phyloP scores from a whole-genome alignment of 1,140 invertebrate genomes.

The Drosophila gunungcola region DNA sequence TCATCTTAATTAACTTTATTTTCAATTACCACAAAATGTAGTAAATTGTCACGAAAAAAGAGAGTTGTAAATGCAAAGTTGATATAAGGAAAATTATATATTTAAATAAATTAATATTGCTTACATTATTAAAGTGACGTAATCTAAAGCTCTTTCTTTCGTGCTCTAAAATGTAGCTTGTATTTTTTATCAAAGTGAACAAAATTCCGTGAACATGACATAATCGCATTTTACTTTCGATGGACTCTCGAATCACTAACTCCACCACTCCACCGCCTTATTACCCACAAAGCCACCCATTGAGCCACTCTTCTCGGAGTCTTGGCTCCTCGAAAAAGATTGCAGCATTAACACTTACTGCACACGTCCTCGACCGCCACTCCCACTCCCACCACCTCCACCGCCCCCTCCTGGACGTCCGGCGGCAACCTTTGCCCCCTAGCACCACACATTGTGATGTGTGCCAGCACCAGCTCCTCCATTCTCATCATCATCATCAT shows the following conservation, averaged over 20 bases:
- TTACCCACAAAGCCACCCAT: constrained; percentile 31
- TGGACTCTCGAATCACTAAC: background rate
- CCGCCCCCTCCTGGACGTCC: background rate
- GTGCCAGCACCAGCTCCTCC: constrained; percentile 33
- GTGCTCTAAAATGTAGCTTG: too few species aligned
- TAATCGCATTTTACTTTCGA: constrained; percentile 32
- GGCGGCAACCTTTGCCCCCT: constrained; percentile 38
- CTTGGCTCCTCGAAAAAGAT: constrained; percentile 30
- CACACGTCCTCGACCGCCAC: constrained; percentile 30
- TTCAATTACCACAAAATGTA: too few species aligned
- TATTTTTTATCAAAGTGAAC: too few species aligned
- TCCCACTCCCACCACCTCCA: background rate
- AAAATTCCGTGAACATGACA: background rate
- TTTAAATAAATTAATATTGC: too few species aligned
- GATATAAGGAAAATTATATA: too few species aligned
- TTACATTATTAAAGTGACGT: too few species aligned
- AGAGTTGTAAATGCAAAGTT: too few species aligned
- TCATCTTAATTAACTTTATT: too few species aligned
- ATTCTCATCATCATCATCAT: constrained; percentile 29
- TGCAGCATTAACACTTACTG: constrained; percentile 53
- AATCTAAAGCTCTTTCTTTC: background rate
- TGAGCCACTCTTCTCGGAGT: constrained; percentile 21
- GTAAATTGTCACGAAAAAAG: too few species aligned
- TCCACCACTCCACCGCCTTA: background rate
- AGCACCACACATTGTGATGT: constrained; percentile 48